These are phyloP conservation scores for Diadema setosum DNA, from an alignment of 35 echinoderm and acorn worm genomes.

Conservation along the genomic window DNA sequence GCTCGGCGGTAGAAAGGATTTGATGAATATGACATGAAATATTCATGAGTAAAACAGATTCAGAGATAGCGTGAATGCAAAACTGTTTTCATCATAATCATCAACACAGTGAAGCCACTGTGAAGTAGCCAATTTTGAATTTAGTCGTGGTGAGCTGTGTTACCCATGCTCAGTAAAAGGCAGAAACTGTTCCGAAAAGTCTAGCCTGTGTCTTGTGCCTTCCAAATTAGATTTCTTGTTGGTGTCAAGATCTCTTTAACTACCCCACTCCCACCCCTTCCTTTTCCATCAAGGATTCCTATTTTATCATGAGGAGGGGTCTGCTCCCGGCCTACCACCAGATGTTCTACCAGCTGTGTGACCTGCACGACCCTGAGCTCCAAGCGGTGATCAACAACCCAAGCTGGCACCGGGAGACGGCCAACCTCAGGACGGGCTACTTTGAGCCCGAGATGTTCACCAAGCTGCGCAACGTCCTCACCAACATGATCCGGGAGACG, in stretches of 20 bases:
- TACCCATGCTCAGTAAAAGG: background rate
- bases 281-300: constrained; percentile 59
- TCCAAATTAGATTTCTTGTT: background rate
- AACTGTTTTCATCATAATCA: no score
- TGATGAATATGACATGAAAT: no score
- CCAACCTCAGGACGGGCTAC: constrained; percentile 36
- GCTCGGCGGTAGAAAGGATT: no score
- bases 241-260: background rate
- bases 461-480: constrained; percentile 40
- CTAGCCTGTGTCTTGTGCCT: background rate
- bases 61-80: no score
- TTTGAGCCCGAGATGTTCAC: constrained; percentile 30
- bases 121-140: no score
- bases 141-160: background rate
- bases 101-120: no score
- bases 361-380: constrained; percentile 64
- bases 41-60: no score
- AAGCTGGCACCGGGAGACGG: background rate
- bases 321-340: constrained; percentile 76
- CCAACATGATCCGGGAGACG: constrained; percentile 39
- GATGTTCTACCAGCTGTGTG: constrained; percentile 94
- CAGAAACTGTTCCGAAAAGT: background rate
- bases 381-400: constrained; percentile 31
- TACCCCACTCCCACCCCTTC: background rate
- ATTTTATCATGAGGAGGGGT: constrained; percentile 67